Conservation (phyloP, 2,113 vertebrate genomes). For the Fulica atra region DNA sequence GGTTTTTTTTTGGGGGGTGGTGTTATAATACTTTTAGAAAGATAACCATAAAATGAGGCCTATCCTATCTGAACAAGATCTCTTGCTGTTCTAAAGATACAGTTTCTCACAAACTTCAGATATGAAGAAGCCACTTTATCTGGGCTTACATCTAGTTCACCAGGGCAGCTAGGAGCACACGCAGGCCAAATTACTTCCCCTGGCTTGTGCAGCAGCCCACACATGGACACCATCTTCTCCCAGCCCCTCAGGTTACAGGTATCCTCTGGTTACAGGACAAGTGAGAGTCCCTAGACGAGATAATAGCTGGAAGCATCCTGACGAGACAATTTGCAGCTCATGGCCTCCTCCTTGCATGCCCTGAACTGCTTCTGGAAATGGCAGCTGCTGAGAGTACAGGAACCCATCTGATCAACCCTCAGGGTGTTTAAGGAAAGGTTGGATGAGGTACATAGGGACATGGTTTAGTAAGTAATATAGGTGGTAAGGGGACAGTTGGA, state of each 20-base stretch:
- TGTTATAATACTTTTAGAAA: neutral
- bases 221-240: neutral
- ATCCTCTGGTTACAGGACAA: neutral
- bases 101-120: neutral
- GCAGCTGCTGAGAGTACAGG: neutral
- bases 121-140: neutral
- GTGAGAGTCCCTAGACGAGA: neutral
- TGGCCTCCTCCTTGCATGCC: neutral
- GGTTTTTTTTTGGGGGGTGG: no score
- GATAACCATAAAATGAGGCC: neutral
- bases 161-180: neutral
- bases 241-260: neutral
- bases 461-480: no score
- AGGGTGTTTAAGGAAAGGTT: no score
- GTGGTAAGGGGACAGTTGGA: no score
- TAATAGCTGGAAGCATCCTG: neutral
- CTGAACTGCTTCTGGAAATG: constrained; percentile 17
- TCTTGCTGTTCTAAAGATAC: neutral
- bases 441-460: no score
- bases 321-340: neutral
- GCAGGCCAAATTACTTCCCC: neutral
- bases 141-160: neutral
- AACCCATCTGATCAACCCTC: neutral
- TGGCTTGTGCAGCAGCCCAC: neutral
- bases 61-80: neutral